Evolutionary conservation across 2,797 vertebrate genomes (phyloP).

Genomic region (Spinus pinus): DNA sequence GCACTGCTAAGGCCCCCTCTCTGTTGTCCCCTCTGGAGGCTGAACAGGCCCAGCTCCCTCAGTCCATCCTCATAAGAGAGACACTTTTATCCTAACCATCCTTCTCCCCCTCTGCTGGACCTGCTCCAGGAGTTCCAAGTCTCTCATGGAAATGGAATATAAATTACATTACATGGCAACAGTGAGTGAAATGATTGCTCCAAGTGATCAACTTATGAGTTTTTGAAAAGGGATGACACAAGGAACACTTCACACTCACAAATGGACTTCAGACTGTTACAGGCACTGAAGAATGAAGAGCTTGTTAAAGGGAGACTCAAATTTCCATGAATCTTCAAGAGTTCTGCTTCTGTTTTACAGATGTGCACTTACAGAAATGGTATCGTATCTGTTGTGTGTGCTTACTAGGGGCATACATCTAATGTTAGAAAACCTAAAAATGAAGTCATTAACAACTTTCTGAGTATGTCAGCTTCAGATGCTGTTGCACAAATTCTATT

Average conservation of each 20-base stretch:
- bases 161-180: not conserved
- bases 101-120: not conserved
- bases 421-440: not conserved
- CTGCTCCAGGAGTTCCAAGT: not conserved
- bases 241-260: not conserved
- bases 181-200: not conserved
- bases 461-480: not conserved
- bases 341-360: not conserved
- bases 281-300: not conserved
- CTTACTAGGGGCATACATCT: not conserved
- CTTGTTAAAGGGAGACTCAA: not conserved
- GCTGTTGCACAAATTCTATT: not conserved
- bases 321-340: not conserved
- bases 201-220: not conserved
- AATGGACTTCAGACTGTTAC: not conserved
- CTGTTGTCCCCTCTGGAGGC: not conserved
- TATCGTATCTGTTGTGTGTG: fast-evolving
- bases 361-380: not conserved
- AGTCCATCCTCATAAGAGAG: not conserved
- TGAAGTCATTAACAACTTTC: not conserved
- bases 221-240: not conserved
- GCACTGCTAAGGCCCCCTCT: not conserved
- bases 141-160: not conserved
- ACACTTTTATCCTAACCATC: too few relatives aligned
- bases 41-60: not conserved